A percentile compares a stretch with the other conserved stretches of the same genome.
Conservation (phyloP, 1,140 invertebrate genomes). For the Aporrectodea caliginosa region DNA sequence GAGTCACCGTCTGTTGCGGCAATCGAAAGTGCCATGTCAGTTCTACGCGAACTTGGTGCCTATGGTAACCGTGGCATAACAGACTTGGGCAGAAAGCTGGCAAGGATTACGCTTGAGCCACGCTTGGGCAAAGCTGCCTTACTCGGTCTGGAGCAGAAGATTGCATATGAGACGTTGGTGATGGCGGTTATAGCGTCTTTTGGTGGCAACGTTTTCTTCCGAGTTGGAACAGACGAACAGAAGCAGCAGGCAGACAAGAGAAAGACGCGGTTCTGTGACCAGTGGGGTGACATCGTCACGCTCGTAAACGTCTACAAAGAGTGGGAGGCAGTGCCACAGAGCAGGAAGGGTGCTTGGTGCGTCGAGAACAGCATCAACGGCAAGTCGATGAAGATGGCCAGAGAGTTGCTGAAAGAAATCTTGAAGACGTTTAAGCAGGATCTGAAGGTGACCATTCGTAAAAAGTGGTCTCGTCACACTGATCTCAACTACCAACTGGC, state of each 20-base stretch:
- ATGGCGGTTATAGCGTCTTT: not conserved
- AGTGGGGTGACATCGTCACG: conserved; percentile 7
- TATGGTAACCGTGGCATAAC: conserved; percentile 39
- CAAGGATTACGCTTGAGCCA: conserved; percentile 19
- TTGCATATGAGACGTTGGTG: conserved; percentile 6
- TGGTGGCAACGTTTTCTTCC: conserved; percentile 5
- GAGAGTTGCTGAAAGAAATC: not conserved
- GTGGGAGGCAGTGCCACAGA: not conserved
- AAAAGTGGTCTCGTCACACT: not conserved
- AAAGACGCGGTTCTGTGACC: conserved; percentile 17
- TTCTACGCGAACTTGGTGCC: conserved; percentile 41
- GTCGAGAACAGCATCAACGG: not conserved
- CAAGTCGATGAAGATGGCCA: not conserved
- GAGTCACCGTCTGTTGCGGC: not conserved
- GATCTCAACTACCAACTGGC: not conserved
- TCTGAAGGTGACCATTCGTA: not conserved
- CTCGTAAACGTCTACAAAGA: conserved; percentile 16
- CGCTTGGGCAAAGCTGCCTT: not conserved
- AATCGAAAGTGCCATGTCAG: conserved; percentile 33
- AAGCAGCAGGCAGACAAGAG: conserved; percentile 1
- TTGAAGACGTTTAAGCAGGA: not conserved
- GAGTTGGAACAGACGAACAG: not conserved
- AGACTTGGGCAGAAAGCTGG: conserved; percentile 43
- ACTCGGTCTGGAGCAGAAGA: not conserved
- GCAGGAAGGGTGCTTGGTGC: not conserved